phyloP scores from a whole-genome alignment of 2,797 vertebrate genomes.

The Ciconia nigra region DNA sequence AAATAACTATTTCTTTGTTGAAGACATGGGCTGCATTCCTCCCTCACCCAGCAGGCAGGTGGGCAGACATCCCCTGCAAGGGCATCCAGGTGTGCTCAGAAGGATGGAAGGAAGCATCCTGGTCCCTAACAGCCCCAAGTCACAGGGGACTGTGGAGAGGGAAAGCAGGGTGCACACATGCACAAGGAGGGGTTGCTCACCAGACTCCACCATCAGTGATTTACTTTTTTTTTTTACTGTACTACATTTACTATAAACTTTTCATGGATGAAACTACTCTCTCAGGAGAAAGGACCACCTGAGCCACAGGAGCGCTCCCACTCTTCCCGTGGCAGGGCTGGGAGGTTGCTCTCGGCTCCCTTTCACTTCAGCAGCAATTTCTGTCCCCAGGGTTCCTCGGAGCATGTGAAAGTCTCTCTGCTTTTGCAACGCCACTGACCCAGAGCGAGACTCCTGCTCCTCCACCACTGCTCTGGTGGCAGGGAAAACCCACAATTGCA shows the following conservation, averaged over 20 bases:
- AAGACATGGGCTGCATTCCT: not conserved
- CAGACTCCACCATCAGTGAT: not conserved
- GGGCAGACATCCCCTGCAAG: not conserved
- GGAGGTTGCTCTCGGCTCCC: not conserved
- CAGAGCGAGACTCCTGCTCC: not conserved
- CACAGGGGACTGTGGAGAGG: not conserved
- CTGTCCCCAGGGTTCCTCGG: not conserved
- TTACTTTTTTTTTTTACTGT: no score
- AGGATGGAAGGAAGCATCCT: not conserved
- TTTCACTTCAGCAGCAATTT: not conserved
- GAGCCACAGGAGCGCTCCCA: fast-evolving
- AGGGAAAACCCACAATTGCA: not conserved
- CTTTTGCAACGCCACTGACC: not conserved
- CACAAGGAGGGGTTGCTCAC: not conserved
- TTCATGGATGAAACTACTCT: fast-evolving
- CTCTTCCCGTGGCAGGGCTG: not conserved
- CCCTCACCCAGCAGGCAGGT: not conserved
- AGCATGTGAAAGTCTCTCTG: not conserved
- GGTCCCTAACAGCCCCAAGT: not conserved
- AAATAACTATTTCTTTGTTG: not conserved
- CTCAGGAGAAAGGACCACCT: not conserved
- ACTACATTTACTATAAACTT: not conserved
- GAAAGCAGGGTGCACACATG: fast-evolving
- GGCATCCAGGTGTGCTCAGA: not conserved
- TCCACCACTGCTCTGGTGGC: fast-evolving